These are phyloP conservation scores for Eulemur albifrons DNA, from an alignment of 2,797 vertebrate species.

Conservation along the genomic window DNA sequence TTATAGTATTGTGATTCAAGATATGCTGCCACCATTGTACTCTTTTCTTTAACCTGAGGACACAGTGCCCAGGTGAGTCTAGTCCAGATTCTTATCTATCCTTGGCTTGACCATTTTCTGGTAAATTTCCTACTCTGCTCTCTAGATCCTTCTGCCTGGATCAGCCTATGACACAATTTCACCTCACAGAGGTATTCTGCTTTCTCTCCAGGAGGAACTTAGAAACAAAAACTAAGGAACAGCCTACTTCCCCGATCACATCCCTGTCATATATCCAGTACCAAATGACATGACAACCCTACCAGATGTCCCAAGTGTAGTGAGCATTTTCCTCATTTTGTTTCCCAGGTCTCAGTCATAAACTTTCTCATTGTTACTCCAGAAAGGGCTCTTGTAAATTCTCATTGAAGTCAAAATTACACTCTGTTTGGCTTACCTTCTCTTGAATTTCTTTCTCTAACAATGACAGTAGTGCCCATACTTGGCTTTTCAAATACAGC, in stretches of 20 bases:
- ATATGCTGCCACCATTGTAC: background rate
- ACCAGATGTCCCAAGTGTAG: background rate
- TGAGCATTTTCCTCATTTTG: background rate
- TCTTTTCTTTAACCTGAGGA: background rate
- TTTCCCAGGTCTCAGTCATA: background rate
- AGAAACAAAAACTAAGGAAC: background rate
- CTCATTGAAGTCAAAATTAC: background rate
- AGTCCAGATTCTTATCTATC: background rate
- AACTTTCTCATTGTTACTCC: background rate
- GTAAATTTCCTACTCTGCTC: background rate
- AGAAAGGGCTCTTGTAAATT: background rate
- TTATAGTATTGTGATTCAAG: background rate
- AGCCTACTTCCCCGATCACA: background rate
- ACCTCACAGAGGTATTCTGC: background rate
- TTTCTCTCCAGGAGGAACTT: background rate
- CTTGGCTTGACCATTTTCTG: background rate
- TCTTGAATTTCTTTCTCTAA: constrained; percentile 2
- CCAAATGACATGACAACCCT: background rate
- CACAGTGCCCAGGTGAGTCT: background rate
- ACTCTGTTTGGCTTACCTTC: background rate
- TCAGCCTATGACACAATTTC: background rate
- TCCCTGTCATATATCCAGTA: background rate
- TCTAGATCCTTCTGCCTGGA: background rate
- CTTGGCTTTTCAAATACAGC: background rate
- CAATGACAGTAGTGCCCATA: background rate